Percentiles rank a stretch among this genome's conserved stretches.
Conservation (phyloP, 2,113 vertebrate genomes). For the Chaenogobius annularis region DNA sequence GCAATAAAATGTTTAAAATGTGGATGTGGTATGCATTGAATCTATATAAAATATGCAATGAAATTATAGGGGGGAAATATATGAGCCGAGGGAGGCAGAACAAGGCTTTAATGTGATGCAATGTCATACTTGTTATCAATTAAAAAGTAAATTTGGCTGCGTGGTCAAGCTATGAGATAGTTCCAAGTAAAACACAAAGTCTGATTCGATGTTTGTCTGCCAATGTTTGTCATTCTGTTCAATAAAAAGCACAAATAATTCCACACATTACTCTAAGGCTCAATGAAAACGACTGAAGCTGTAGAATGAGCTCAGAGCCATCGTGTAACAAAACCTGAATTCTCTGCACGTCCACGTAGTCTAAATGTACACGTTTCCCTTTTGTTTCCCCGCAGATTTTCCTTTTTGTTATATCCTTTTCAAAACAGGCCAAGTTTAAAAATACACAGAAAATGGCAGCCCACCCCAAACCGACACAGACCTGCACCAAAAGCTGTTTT, state of each 20-base stretch:
- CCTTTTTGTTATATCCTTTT: not conserved
- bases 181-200: not conserved
- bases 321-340: conserved; percentile 3
- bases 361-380: conserved; percentile 22
- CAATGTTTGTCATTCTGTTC: conserved; percentile 5
- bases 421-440: conserved; percentile 41
- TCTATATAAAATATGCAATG: not conserved
- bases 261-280: conserved; percentile 13
- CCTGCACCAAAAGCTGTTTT: conserved; percentile 35
- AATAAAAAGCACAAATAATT: not conserved
- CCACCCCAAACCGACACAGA: conserved; percentile 18
- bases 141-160: not conserved
- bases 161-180: not conserved
- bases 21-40: not conserved
- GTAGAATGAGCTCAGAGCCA: not conserved
- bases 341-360: not conserved
- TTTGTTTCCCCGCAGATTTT: not conserved
- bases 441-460: conserved; percentile 50
- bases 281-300: conserved; percentile 21
- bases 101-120: not conserved
- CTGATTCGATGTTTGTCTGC: not conserved
- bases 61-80: not conserved
- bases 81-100: not conserved
- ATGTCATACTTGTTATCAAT: not conserved
- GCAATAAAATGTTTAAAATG: not conserved